Evolutionary conservation across 2,113 vertebrate species (phyloP), one percentile per base, ranked within the genome.

Genomic region (Empidonax alnorum): DNA sequence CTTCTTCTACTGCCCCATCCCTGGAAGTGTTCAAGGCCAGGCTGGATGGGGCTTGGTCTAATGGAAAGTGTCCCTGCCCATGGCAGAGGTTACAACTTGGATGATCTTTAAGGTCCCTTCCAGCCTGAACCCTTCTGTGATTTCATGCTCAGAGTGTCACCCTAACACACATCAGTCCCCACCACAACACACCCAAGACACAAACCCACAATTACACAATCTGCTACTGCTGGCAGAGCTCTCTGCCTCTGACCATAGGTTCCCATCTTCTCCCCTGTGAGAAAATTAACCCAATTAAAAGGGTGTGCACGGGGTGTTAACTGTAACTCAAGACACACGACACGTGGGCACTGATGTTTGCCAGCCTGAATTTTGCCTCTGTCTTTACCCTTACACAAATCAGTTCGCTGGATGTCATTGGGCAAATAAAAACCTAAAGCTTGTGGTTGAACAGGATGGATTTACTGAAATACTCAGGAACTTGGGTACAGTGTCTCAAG

Each of bases 321-420:
- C 24, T 44, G 22, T 1, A 52, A 46, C 24, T 41, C 56, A 53
- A 53, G 39, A 58, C 27, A 33, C 9, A 27, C 16, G 55, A 22
- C 16, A 37, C 6, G 18, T 1, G 4, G 42, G 24, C 53, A 24
- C 35, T 8, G 14, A 19, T 6, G 22, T 46, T 31, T 27, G 44
- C 22, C 39, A 84, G 39, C 14, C 66, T 21, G 30, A 46, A 41
- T 47, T 58, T 17, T 68, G 30, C 47, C 47, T 67, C 31, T 35
- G 10, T 46, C 65, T 55, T 59, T 31, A 65, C 9, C 6, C 24
- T 84, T 62, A 63, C 3, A n/a, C 19, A 77, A 65, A 30, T 23
- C 1, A 4, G 49, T 96, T 53, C 18, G 62, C 63, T 47, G 37
- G 10, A 4, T 2, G 2, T 37, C 33, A 58, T 0, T 6, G 17